Evolutionary conservation across 2,113 vertebrate species (phyloP).

Genomic region (Alectura lathami): DNA sequence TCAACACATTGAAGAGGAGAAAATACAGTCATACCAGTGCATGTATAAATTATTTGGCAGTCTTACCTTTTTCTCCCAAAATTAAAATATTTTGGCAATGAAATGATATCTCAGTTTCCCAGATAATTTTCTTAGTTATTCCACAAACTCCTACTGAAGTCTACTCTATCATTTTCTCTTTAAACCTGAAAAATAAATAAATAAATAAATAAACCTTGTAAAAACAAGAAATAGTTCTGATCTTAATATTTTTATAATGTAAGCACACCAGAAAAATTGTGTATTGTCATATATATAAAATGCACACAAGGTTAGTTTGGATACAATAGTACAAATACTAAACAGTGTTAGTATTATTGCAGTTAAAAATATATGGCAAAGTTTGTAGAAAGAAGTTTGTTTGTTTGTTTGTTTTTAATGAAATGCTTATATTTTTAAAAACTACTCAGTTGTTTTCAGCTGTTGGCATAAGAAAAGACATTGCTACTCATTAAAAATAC

Average conservation of each 20-base stretch:
- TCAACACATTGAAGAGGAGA: background rate
- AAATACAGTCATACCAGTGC: background rate
- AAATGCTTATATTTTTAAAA: background rate
- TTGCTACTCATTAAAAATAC: background rate
- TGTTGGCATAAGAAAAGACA: background rate
- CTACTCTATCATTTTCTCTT: background rate
- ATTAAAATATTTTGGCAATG: background rate
- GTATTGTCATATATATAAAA: background rate
- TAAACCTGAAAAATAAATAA: background rate
- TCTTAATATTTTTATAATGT: background rate
- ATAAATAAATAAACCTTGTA: background rate
- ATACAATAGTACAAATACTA: background rate
- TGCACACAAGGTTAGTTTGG: background rate
- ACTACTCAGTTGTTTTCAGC: background rate
- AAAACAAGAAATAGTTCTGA: background rate
- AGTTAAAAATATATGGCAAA: background rate
- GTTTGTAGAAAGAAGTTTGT: background rate
- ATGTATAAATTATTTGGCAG: background rate
- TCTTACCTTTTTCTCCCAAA: background rate
- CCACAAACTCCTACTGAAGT: background rate
- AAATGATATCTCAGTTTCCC: background rate
- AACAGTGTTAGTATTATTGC: background rate
- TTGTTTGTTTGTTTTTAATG: background rate
- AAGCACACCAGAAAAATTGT: background rate
- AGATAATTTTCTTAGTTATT: background rate